Evolutionary conservation across 2,888 invertebrate genomes (phyloP), one percentile per base, ranked within the genome.

Genomic region (Beris chalybata): DNA sequence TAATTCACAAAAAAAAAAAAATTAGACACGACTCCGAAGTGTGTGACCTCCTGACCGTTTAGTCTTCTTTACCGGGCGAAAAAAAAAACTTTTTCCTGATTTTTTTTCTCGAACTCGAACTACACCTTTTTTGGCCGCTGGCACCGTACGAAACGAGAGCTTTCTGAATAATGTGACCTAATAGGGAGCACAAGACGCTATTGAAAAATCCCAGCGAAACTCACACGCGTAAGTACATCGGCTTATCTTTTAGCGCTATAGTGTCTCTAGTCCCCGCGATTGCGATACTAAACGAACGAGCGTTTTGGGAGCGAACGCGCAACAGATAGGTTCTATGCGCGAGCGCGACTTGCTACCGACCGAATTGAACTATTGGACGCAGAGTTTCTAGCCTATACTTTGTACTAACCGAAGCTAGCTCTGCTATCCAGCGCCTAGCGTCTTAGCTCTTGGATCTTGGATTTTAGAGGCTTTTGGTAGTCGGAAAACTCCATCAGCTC

Each of bases 311-410:
- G 52, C 61, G 50, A 50, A 22, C 61, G 52, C 59, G 59, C 59
- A 59, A 15, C 32, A 50, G 50, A n/a, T n/a, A 22, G 22, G 22
- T 38, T 52, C 38, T 50, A 38, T 61, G 61, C 61, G 61, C 61
- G 61, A 61, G 50, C 43, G 50, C 61, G 52, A 52, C 50, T 58
- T 58, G 47, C 58, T 56, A 56, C 11, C 58, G 58, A 58, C 58
- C n/a, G n/a, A 5, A 56, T 22, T 58, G 56, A 43, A 29, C 13
- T 52, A 13, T 52, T 13, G 52, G 54, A 54, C 38, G 38, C 38
- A 9, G 9, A 7, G 38, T 38, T 38, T 22, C 22, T 22, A 3
- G 22, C 22, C 22, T 22, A 22, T 22, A 22, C 22, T 22, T 22
- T 22, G 22, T 22, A 22, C 22, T 22, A 22, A 2, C 22, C 22